Base-by-base conservation (phyloP, 2,113 vertebrate species). In the Arothron firmamentum region DNA sequence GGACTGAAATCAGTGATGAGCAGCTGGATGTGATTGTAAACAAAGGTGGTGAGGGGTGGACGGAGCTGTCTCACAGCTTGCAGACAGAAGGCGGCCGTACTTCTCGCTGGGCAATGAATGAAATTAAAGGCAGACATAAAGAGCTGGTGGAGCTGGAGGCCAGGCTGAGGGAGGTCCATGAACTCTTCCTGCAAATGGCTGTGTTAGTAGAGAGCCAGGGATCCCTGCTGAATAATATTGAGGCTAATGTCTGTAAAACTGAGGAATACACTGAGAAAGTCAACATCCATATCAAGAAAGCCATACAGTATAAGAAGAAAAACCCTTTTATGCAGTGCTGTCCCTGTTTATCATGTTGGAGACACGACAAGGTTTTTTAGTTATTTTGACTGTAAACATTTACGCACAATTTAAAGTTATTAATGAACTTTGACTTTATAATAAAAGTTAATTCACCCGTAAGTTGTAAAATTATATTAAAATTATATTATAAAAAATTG, bases 151-250 rank as follows among this genome's bases (percentile, higher is more conserved):
- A 89, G 18, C 78, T 98, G 62, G 94, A 97, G 86, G 75, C 81
- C 62, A 91, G 95, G 52, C 82, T 97, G 66, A 91, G 84, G 15
- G 92, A 94, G 5, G 70, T 96, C 55, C 94, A 93, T 0, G 88
- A 93, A 3, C 90, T 96, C 52, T 96, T 95, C 80, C 71, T 93
- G 71, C 86, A 94, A 61, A 93, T 95, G 83, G 95, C 93, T 0
- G 6, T 91, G 78, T 74, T 96, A 59, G 92, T 95, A 70, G 94
- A 96, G 79, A 88, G 95, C 70, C 96, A 98, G 84, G 91, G 91
- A 0, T 85, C 85, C 76, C 88, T 91, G 14, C 56, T 97, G 8
- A 75, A 94, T 15, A 91, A 90, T 62, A 93, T 97, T n/a, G 92
- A 96, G 75, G 48, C 82, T 49, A 92, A 94, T 34, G 90, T 97